Percentiles rank a stretch among this genome's conserved stretches.
Conservation (phyloP, 1,140 invertebrate genomes). For the Drosophila sp. region DNA sequence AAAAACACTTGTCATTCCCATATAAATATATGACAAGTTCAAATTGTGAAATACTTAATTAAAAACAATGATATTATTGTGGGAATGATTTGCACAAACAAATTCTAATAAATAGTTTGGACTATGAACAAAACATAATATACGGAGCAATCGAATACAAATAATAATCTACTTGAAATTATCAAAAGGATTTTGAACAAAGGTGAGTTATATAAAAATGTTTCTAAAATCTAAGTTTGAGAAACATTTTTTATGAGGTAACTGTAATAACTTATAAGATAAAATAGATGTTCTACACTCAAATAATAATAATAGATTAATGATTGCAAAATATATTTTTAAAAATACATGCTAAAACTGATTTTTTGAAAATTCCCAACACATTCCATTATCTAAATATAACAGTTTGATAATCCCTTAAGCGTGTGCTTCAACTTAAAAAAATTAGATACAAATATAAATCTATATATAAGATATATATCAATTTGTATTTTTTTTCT, state of each 20-base stretch:
- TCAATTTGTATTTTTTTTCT: not conserved
- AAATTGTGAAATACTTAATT: slow-evolving; percentile 63
- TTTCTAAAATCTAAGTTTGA: not conserved
- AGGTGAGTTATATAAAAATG: slow-evolving; percentile 54
- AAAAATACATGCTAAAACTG: not conserved
- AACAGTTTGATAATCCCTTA: slow-evolving; percentile 4
- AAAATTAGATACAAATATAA: slow-evolving; percentile 9
- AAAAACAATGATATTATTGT: slow-evolving; percentile 49
- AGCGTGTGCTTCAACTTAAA: slow-evolving; percentile 11
- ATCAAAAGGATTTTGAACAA: slow-evolving; percentile 4
- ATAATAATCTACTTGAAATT: slow-evolving; percentile 10
- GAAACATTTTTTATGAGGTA: not conserved
- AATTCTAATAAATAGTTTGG: slow-evolving; percentile 1
- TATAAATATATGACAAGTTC: slow-evolving; percentile 51
- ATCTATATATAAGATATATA: not conserved
- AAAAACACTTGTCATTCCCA: slow-evolving; percentile 33
- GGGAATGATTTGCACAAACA: slow-evolving; percentile 61
- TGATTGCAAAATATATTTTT: not conserved
- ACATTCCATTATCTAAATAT: slow-evolving; percentile 14
- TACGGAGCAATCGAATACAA: slow-evolving; percentile 6
- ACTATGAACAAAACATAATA: slow-evolving; percentile 14
- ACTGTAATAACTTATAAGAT: slow-evolving; percentile 8
- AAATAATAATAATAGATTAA: not conserved
- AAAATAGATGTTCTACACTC: not conserved
- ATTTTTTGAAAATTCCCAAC: not conserved